phyloP scores from a whole-genome alignment of 1,140 invertebrate genomes.

The Mamestra configurata region DNA sequence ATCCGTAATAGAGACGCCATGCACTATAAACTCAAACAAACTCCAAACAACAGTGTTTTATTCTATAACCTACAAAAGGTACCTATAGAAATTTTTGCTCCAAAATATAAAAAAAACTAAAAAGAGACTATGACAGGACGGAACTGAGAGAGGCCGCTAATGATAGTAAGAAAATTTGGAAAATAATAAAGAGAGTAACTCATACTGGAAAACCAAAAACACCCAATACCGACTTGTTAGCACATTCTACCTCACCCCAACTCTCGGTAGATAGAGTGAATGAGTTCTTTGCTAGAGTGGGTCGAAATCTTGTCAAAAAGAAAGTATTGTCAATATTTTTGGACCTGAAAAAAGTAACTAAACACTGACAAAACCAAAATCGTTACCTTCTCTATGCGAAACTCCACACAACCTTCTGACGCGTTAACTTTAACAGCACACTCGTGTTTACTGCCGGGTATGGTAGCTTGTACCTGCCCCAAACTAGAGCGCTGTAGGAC shows the following conservation, averaged over 20 bases:
- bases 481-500: not conserved
- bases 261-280: not conserved
- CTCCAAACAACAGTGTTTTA: not conserved
- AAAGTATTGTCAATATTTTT: not conserved
- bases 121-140: not conserved
- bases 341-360: not conserved
- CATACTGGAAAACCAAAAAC: not conserved
- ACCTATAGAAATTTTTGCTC: constrained; percentile 22
- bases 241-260: not conserved
- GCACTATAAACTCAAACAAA: constrained; percentile 10
- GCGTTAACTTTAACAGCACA: not conserved
- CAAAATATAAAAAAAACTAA: constrained; percentile 2
- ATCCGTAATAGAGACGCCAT: constrained; percentile 19
- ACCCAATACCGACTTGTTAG: not conserved
- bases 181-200: constrained; percentile 10
- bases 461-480: not conserved
- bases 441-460: not conserved
- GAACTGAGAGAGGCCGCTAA: not conserved
- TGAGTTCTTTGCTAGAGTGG: not conserved
- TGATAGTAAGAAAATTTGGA: constrained; percentile 15
- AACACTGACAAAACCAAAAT: constrained; percentile 4
- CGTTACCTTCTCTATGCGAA: not conserved
- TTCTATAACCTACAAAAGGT: not conserved
- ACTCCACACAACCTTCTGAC: not conserved
- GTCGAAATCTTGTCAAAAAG: not conserved